A percentile compares a stretch with the other conserved stretches of the same genome.
Evolutionary conservation across 92 coral and sea anemone species (phyloP).

Genomic region (Palythoa heliodiscus): DNA sequence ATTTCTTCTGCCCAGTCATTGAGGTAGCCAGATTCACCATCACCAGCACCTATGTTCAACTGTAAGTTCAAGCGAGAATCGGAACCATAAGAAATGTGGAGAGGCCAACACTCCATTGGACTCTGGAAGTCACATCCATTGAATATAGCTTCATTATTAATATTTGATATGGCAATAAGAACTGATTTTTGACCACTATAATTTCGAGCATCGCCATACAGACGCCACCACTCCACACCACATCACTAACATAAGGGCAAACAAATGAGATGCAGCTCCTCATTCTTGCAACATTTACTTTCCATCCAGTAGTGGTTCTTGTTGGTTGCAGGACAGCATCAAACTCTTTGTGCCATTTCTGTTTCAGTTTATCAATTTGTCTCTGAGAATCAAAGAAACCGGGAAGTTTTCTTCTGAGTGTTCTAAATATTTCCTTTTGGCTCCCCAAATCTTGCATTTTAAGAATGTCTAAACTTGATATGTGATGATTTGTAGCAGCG

Average conservation of each 20-base stretch:
- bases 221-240: constrained; percentile 47
- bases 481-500: constrained; percentile 5
- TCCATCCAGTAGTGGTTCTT: constrained; percentile 46
- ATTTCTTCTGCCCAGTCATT: constrained; percentile 45
- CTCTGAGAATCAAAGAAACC: constrained; percentile 44
- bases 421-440: constrained; percentile 46
- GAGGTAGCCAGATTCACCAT: constrained; percentile 15
- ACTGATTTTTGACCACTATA: constrained; percentile 57
- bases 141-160: constrained; percentile 41
- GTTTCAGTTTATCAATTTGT: constrained; percentile 39
- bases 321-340: constrained; percentile 46
- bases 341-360: constrained; percentile 48
- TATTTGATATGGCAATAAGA: constrained; percentile 36
- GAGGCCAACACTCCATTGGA: constrained; percentile 56
- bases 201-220: constrained; percentile 55
- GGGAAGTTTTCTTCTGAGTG: constrained; percentile 32
- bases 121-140: constrained; percentile 48
- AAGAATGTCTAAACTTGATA: constrained; percentile 47
- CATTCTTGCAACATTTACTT: constrained; percentile 27
- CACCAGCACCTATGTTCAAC: constrained; percentile 27
- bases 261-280: constrained; percentile 24
- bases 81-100: constrained; percentile 41
- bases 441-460: constrained; percentile 56
- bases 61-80: constrained; percentile 49
- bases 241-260: background rate